Evolutionary conservation across 2,113 vertebrate genomes (phyloP).

Genomic region (Tenebrosternarchus preto): DNA sequence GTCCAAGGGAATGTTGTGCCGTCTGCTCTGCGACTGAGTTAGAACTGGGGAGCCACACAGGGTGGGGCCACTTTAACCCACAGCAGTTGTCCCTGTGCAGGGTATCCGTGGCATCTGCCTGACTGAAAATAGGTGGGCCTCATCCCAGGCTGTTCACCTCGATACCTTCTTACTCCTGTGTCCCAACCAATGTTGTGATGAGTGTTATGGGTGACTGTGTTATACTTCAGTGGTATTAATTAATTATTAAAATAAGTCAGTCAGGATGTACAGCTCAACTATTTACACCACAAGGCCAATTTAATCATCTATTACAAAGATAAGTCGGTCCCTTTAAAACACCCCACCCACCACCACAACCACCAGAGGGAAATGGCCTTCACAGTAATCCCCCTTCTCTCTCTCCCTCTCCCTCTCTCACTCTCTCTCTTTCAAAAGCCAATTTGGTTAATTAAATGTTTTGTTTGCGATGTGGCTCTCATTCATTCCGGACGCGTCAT

Average conservation of each 20-base stretch:
- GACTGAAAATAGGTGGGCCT: conserved; percentile 61
- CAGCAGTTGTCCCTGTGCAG: conserved; percentile 31
- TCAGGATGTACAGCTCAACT: conserved; percentile 60
- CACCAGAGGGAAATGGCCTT: conserved; percentile 73
- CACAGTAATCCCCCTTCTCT: conserved; percentile 78
- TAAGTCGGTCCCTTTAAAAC: conserved; percentile 82
- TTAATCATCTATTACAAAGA: conserved; percentile 69
- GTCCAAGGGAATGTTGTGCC: too few species aligned
- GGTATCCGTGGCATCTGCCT: conserved; percentile 30
- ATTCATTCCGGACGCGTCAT: conserved; percentile 99
- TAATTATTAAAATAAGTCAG: too few species aligned
- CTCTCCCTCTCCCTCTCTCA: conserved; percentile 68
- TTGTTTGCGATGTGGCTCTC: conserved; percentile 99
- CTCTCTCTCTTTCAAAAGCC: conserved; percentile 88
- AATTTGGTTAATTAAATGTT: conserved; percentile 99
- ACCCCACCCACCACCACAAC: conserved; percentile 29
- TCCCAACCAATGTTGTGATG: conserved; percentile 67
- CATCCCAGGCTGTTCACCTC: conserved; percentile 56
- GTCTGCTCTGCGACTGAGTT: not conserved
- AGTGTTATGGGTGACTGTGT: conserved; percentile 57
- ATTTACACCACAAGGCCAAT: conserved; percentile 62
- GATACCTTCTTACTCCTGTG: conserved; percentile 58
- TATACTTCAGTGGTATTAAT: conserved; percentile 58
- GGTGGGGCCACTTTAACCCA: conserved; percentile 21
- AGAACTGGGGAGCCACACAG: conserved; percentile 52